These are phyloP conservation scores for Pycnomerus fuliginosus DNA, from an alignment of 2,888 invertebrate species.

Conservation along the genomic window DNA sequence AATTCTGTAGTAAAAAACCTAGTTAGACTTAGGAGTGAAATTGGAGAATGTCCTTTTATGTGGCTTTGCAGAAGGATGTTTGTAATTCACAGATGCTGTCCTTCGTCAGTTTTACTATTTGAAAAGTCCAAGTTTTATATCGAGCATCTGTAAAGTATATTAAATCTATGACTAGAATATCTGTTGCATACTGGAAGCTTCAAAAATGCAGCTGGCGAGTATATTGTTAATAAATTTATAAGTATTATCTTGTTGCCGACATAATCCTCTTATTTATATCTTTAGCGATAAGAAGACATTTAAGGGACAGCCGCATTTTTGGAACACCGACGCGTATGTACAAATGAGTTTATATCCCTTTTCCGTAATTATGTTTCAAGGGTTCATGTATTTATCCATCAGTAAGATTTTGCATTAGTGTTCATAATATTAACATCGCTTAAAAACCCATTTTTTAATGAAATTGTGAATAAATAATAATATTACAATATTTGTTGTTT, in stretches of 20 bases:
- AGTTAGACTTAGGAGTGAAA: too few species aligned
- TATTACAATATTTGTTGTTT: too few species aligned
- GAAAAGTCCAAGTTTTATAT: conserved; percentile 43
- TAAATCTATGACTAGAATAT: conserved; percentile 24
- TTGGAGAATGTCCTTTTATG: neutral
- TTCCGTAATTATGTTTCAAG: conserved; percentile 47
- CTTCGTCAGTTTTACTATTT: conserved; percentile 29
- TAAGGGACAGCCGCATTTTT: conserved; percentile 45
- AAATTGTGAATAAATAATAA: conserved; percentile 52
- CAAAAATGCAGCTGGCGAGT: conserved; percentile 41
- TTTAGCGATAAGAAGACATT: conserved; percentile 39
- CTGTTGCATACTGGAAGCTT: conserved; percentile 35
- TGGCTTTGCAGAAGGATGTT: conserved; percentile 28
- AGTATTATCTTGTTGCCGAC: conserved; percentile 45
- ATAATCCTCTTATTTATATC: conserved; percentile 30
- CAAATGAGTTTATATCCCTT: conserved; percentile 45
- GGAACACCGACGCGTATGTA: conserved; percentile 40
- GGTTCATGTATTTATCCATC: conserved; percentile 50
- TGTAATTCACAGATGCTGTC: conserved; percentile 36
- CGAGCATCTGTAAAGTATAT: conserved; percentile 31
- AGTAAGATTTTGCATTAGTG: conserved; percentile 52
- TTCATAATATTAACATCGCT: conserved; percentile 53
- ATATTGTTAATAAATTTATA: conserved; percentile 34
- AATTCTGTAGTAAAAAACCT: conserved; percentile 28
- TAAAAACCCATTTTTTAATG: conserved; percentile 54